A percentile compares a stretch with the other conserved stretches of the same genome.
Conservation (phyloP, 2,113 vertebrate species). For the Varanus salvator region DNA sequence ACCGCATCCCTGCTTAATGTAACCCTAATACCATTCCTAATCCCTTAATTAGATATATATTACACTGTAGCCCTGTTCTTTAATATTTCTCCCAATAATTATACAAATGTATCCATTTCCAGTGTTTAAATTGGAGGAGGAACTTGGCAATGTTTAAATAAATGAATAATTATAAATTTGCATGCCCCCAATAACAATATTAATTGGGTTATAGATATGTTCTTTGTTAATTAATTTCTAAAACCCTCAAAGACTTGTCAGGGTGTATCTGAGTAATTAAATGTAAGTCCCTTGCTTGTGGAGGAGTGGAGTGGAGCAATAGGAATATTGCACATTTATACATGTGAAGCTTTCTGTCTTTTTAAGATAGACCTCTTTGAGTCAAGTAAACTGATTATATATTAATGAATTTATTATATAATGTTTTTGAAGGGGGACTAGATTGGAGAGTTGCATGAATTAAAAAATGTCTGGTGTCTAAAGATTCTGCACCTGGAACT, state of each 20-base stretch:
- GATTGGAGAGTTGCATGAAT: slow-evolving; percentile 10
- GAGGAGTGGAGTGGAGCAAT: slow-evolving; percentile 14
- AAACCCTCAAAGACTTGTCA: slow-evolving; percentile 1
- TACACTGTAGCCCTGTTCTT: slow-evolving; percentile 28
- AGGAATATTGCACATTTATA: slow-evolving; percentile 21
- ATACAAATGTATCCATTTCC: slow-evolving; percentile 36
- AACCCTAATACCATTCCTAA: slow-evolving; percentile 33
- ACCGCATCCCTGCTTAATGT: neutral
- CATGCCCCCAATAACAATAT: slow-evolving; percentile 12
- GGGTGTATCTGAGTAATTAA: neutral
- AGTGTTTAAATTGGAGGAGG: slow-evolving; percentile 33
- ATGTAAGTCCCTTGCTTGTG: neutral
- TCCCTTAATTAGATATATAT: slow-evolving; percentile 35
- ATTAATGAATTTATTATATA: slow-evolving; percentile 24
- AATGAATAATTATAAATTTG: slow-evolving; percentile 9
- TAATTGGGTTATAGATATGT: slow-evolving; percentile 1
- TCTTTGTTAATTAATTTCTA: slow-evolving; percentile 25
- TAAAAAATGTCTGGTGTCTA: slow-evolving; percentile 37
- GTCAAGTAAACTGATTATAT: slow-evolving; percentile 21
- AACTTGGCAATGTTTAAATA: slow-evolving; percentile 32
- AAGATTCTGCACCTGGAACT: slow-evolving; percentile 28
- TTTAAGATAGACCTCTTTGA: slow-evolving; percentile 16
- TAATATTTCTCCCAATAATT: slow-evolving; percentile 36
- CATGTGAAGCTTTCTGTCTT: neutral
- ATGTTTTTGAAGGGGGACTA: slow-evolving; percentile 21